phyloP scores from a whole-genome alignment of 2,888 invertebrate genomes.

The Nebria salina region DNA sequence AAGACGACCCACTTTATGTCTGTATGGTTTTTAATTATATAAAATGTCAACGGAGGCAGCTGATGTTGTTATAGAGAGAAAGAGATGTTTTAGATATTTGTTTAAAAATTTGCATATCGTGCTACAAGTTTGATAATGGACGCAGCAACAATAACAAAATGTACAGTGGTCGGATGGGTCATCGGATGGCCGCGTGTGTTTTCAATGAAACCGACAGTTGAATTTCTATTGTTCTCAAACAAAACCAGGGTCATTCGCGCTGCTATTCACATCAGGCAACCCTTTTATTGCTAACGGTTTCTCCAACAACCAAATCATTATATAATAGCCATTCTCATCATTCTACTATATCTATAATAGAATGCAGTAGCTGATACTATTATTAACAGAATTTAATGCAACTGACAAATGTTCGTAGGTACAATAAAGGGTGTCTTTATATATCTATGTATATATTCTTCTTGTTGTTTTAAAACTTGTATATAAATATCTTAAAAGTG shows the following conservation, averaged over 20 bases:
- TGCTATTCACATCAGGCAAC: slow-evolving; percentile 7
- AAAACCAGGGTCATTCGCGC: slow-evolving; percentile 12
- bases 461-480: no score
- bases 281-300: slow-evolving; percentile 7
- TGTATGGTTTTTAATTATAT: neutral
- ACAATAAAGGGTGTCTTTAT: neutral
- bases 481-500: no score
- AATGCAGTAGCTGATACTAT: neutral
- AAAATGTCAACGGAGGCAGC: neutral
- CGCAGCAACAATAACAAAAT: slow-evolving; percentile 3
- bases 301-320: neutral
- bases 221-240: slow-evolving; percentile 13
- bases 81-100: neutral
- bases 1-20: neutral
- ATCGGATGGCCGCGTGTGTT: slow-evolving; percentile 9
- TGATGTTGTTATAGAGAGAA: neutral
- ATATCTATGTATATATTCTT: no score
- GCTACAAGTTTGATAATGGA: neutral
- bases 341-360: neutral
- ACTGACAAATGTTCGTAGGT: neutral
- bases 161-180: slow-evolving; percentile 3
- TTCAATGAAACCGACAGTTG: slow-evolving; percentile 16
- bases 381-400: neutral
- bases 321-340: neutral
- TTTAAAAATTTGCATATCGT: slow-evolving; percentile 2